Percentiles rank a stretch among this genome's conserved stretches.
These are phyloP conservation scores for Chionodraco myersi DNA, from an alignment of 2,113 vertebrate species.

Conservation along the genomic window DNA sequence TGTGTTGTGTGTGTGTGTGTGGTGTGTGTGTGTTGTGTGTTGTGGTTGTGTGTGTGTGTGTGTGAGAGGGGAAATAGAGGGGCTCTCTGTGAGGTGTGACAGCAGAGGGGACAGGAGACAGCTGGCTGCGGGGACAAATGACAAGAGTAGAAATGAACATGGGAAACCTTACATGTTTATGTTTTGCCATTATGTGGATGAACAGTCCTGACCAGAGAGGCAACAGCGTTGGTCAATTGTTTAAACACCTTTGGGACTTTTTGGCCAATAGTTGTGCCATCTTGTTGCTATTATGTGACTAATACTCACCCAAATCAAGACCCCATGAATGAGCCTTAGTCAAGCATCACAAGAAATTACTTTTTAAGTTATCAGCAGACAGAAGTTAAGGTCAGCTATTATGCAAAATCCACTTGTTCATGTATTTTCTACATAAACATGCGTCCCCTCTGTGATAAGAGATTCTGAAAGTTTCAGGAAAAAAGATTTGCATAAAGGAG, in stretches of 20 bases:
- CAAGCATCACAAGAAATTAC: too few species aligned
- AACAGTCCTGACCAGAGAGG: not conserved
- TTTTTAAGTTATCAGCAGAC: too few species aligned
- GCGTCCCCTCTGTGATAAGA: too few species aligned
- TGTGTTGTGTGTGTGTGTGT: not conserved
- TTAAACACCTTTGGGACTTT: slow-evolving; percentile 6
- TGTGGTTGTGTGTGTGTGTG: not conserved
- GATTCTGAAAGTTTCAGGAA: too few species aligned
- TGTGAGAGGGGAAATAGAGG: slow-evolving; percentile 4
- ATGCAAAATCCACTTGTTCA: too few species aligned
- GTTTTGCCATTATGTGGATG: not conserved
- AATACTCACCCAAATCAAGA: too few species aligned
- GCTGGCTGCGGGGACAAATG: slow-evolving; percentile 22
- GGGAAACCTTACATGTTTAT: not conserved
- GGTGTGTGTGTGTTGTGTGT: not conserved
- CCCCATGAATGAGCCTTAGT: too few species aligned
- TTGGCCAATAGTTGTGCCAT: not conserved
- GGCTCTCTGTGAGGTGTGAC: slow-evolving; percentile 41
- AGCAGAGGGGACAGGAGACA: slow-evolving; percentile 79
- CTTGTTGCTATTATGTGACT: not conserved
- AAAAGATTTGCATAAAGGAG: too few species aligned
- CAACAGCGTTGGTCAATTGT: not conserved
- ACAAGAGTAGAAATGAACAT: not conserved
- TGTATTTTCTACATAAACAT: too few species aligned
- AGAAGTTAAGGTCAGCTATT: too few species aligned